Base-by-base conservation (phyloP, 2,113 vertebrate genomes). In the Sylvilagus bachmani region DNA sequence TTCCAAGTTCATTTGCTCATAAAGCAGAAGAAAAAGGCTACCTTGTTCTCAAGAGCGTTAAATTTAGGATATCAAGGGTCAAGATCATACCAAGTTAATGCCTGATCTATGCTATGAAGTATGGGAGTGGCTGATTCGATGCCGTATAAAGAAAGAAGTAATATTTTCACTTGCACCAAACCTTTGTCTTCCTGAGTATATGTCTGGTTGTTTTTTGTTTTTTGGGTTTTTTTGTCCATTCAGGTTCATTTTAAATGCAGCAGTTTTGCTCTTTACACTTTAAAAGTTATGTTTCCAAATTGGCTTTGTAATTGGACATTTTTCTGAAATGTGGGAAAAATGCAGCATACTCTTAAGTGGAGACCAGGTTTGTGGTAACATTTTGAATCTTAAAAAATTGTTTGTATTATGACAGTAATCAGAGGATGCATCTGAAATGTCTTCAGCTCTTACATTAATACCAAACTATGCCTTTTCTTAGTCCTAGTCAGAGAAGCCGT, bases 1-100 rank as follows among this genome's bases (percentile, higher is more conserved):
- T 69, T 82, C 77, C 55, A 58, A 53, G 14, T 95, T 95, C 79
- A 95, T 96, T 95, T 96, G n/a, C 80, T 74, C 49, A 66, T 86
- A 91, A 91, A 91, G 70, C 79, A 87, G 64, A 96, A 80, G 24
- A 92, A 16, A 89, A 79, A 58, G 64, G 22, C 33, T 64, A 5
- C 29, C 84, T 95, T 87, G 70, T 94, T 88, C 77, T 70, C 21
- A 73, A 24, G 75, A 90, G 13, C 86, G n/a, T 91, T 95, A 91
- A 92, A 91, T 94, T 88, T 80, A 91, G 70, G 49, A 58, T 94
- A 93, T 89, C 49, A 89, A 25, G 77, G n/a, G 17, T 79, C 71
- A 85, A 74, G 33, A 0, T 88, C 74, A 80, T 90, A 94, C 91
- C 67, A 89, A 22, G 70, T 89, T 86, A 95, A 64, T 91, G 12